A percentile compares a stretch with the other conserved stretches of the same genome.
phyloP scores from a whole-genome alignment of 2,113 vertebrate genomes.

The Cephalophus harveyi region DNA sequence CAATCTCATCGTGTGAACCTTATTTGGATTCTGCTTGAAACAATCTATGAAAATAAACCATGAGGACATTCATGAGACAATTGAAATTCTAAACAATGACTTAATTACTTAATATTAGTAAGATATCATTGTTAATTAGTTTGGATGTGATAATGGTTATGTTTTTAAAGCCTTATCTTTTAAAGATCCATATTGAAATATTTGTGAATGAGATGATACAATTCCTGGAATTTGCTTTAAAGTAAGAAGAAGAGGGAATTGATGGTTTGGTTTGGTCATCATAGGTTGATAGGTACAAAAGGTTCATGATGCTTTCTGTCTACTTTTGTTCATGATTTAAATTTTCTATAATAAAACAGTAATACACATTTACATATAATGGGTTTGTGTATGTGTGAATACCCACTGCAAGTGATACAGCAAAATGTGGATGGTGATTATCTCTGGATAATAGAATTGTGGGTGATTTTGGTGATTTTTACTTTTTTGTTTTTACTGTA shows the following conservation, averaged over 20 bases:
- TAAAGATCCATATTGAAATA: constrained; percentile 20
- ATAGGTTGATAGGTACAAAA: not conserved
- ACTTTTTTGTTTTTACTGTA: not conserved
- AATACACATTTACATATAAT: not conserved
- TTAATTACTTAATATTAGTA: not conserved
- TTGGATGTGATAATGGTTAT: not conserved
- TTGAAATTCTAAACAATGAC: not conserved
- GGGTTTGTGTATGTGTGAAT: not conserved
- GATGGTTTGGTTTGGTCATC: not conserved
- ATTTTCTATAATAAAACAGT: constrained; percentile 10
- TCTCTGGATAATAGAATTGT: not conserved
- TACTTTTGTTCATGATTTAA: not conserved
- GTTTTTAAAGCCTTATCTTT: not conserved
- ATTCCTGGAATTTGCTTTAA: not conserved
- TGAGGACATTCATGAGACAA: not conserved
- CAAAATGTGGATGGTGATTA: not conserved
- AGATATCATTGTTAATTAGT: not conserved
- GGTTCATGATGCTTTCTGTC: not conserved
- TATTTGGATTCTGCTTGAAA: not conserved
- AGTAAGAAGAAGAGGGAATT: not conserved
- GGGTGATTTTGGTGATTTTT: not conserved
- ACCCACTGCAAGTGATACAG: not conserved
- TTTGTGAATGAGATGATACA: not conserved
- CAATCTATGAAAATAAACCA: not conserved
- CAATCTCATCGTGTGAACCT: not conserved